Conservation (phyloP, 2,797 vertebrate genomes). For the Epinephelus coioides region DNA sequence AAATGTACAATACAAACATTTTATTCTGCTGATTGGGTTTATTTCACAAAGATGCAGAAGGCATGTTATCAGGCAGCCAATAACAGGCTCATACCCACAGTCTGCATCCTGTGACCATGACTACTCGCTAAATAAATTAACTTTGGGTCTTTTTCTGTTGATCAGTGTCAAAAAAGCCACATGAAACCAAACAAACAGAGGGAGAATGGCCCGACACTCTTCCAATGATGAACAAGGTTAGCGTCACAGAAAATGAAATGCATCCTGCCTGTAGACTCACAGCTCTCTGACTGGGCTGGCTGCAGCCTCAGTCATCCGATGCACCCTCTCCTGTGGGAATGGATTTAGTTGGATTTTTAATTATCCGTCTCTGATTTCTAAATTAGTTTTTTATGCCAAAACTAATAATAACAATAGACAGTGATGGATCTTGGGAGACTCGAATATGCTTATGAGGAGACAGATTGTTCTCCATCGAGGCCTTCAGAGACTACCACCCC, state of each 20-base stretch:
- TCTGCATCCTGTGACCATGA: too few relatives aligned
- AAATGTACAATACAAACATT: too few relatives aligned
- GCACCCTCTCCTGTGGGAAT: conserved; percentile 50
- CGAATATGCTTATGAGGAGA: conserved; percentile 64
- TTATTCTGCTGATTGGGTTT: too few relatives aligned
- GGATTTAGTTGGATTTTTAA: conserved; percentile 77
- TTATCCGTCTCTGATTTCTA: conserved; percentile 78
- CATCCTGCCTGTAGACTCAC: conserved; percentile 21
- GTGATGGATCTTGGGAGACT: conserved; percentile 77
- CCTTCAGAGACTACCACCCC: conserved; percentile 55
- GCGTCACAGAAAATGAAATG: conserved; percentile 39
- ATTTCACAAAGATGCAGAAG: too few relatives aligned
- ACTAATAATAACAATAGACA: conserved; percentile 84
- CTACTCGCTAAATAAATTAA: too few relatives aligned
- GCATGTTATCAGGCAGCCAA: too few relatives aligned
- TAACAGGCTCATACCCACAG: too few relatives aligned
- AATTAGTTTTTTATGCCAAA: conserved; percentile 79
- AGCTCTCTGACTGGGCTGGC: conserved; percentile 39
- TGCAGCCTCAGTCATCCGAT: conserved; percentile 41
- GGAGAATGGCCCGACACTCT: neutral
- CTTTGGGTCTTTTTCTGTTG: too few relatives aligned
- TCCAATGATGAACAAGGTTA: conserved; percentile 21
- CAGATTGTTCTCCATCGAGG: conserved; percentile 60
- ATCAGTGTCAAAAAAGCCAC: neutral
- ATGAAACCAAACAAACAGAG: neutral